Evolutionary conservation across 2,888 invertebrate genomes (phyloP).

Genomic region (Zygothrica quintamaculata): DNA sequence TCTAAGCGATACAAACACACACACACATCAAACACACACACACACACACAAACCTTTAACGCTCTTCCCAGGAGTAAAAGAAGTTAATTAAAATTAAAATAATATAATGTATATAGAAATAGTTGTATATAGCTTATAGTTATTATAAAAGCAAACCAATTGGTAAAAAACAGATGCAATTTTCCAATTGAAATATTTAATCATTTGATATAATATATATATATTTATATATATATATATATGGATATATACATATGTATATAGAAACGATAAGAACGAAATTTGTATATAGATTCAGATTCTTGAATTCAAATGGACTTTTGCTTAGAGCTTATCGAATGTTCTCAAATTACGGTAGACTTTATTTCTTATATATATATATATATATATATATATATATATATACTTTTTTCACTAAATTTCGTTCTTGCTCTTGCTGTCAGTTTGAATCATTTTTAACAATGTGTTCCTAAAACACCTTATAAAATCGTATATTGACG

Average conservation of each 20-base stretch:
- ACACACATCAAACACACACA: not conserved
- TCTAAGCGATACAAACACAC: not conserved
- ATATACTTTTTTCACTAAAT: not conserved
- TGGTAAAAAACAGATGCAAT: no score
- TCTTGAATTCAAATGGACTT: not conserved
- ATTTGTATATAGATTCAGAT: no score
- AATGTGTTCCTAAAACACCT: conserved; percentile 21
- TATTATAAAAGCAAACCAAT: no score
- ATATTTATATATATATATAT: no score
- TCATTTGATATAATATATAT: no score
- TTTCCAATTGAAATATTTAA: no score
- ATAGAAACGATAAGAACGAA: no score
- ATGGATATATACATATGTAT: no score
- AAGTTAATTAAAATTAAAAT: no score
- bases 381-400: not conserved
- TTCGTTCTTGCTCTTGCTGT: not conserved
- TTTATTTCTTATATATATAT: conserved; percentile 6
- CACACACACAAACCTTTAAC: not conserved
- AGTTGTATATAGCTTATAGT: no score
- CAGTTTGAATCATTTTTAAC: conserved; percentile 46
- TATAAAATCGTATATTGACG: no score
- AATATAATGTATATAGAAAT: no score
- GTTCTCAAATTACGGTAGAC: conserved; percentile 9
- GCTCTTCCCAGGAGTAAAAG: not conserved
- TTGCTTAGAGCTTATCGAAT: conserved; percentile 9